Evolutionary conservation across 2,797 vertebrate species (phyloP), one percentile per base, ranked within the genome.

Genomic region (Tapera naevia): DNA sequence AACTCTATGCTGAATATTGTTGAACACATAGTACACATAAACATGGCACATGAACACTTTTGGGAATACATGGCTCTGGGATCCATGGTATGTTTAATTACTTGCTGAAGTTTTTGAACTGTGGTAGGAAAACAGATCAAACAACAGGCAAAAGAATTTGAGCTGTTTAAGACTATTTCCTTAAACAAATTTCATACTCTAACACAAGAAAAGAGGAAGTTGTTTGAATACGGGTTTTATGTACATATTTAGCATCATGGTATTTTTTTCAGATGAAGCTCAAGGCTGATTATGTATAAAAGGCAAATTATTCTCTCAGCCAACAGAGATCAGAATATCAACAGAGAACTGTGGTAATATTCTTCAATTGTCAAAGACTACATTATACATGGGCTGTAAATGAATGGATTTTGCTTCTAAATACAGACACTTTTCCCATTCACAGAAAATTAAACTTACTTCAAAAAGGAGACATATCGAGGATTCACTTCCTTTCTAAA

Each of bases 361-460:
- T 79, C 86, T 93, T 88, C 5, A 70, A 56, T 53, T 93, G 86
- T 93, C 90, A 93, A 86, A 93, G 88, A 86, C 89, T 80, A 64
- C 82, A 79, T 95, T 96, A 92, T 70, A 78, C 50, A 93, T 46
- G 64, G 80, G 45, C 71, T 90, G 57, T 61, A 93, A 95, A 97
- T 94, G 32, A 93, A 95, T 82, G 80, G 86, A 94, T 91, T 96
- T 97, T 89, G 22, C 19, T 96, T 97, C 95, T 96, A 95, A 96
- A 96, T 94, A 95, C 91, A 84, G 95, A 91, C 80, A 86, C 65
- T 90, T 88, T 96, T 97, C 79, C 73, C 69, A 94, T 93, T 96
- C 89, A 88, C 78, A 94, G 95, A 97, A 96, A 96, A 97, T 97
- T 88, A 96, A 97, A 92, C 54, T 91, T 89, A 65, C 41, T 95